A percentile compares a stretch with the other conserved stretches of the same genome.
Evolutionary conservation across 35 echinoderm and acorn worm genomes (phyloP).

Genomic region (Heliocidaris tuberculata): DNA sequence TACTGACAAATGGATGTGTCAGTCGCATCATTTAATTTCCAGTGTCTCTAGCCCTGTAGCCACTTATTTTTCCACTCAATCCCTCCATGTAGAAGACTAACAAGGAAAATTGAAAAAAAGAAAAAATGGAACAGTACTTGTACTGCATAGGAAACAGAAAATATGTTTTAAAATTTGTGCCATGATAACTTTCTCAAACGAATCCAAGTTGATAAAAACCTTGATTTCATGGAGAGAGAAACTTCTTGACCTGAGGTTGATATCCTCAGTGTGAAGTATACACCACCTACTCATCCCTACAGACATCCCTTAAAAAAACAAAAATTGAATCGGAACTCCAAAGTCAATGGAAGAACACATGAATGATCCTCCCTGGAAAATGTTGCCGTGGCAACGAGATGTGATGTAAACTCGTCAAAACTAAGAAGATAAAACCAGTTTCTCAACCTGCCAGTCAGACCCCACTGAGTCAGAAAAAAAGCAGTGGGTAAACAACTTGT

Average conservation of each 20-base stretch:
- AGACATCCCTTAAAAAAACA: not conserved
- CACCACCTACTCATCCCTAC: not conserved
- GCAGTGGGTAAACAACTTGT: not conserved
- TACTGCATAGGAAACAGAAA: not conserved
- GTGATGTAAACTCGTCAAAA: not conserved
- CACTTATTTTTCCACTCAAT: too few relatives aligned
- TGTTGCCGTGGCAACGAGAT: conserved; percentile 17
- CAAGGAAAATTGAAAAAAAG: too few relatives aligned
- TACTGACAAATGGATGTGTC: too few relatives aligned
- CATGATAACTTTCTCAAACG: not conserved
- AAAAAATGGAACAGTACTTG: not conserved
- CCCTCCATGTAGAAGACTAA: too few relatives aligned
- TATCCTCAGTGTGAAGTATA: not conserved
- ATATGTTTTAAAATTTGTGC: not conserved
- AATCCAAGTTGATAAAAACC: not conserved
- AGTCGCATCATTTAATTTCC: too few relatives aligned
- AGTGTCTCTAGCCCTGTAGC: too few relatives aligned
- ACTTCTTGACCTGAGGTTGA: not conserved
- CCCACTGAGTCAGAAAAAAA: not conserved
- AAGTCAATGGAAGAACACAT: conserved; percentile 10
- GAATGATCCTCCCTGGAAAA: not conserved
- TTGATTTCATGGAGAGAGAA: not conserved
- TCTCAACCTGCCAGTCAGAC: conserved; percentile 18
- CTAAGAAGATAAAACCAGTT: not conserved
- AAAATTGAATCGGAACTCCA: not conserved